Percentiles rank a stretch among this genome's conserved stretches.
Evolutionary conservation across 2,888 invertebrate genomes (phyloP).

Genomic region (Minunthozetes semirufus): DNA sequence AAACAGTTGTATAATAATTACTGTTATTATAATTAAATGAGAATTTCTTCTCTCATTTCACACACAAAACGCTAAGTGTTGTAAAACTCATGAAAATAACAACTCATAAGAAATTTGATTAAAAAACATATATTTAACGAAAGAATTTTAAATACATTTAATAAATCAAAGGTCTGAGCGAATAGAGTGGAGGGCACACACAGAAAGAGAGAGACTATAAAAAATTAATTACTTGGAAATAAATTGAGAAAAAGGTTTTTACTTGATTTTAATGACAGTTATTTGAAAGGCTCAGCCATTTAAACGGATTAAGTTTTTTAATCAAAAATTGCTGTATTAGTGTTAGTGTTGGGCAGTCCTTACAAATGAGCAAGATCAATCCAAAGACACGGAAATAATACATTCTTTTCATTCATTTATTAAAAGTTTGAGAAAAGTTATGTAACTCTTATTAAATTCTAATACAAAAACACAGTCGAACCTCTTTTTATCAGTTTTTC

Average conservation of each 20-base stretch:
- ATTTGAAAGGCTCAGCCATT: background rate
- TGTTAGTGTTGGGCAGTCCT: background rate
- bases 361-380: background rate
- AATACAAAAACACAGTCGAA: background rate
- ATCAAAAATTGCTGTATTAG: conserved; percentile 19
- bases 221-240: conserved; percentile 7
- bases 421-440: background rate
- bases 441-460: conserved; percentile 13
- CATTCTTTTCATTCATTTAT: conserved; percentile 8
- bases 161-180: background rate
- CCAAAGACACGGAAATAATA: background rate
- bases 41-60: too few relatives aligned
- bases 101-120: too few relatives aligned
- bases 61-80: background rate
- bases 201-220: background rate
- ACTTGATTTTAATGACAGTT: background rate
- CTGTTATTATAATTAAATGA: too few relatives aligned
- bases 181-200: too few relatives aligned
- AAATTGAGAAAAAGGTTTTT: background rate
- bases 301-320: background rate
- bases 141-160: background rate
- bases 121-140: too few relatives aligned
- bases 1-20: background rate
- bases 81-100: background rate
- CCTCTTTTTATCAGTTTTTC: background rate